Evolutionary conservation across 2,113 vertebrate genomes (phyloP), one percentile per base, ranked within the genome.

Genomic region (Haplochromis vanheusdeni): DNA sequence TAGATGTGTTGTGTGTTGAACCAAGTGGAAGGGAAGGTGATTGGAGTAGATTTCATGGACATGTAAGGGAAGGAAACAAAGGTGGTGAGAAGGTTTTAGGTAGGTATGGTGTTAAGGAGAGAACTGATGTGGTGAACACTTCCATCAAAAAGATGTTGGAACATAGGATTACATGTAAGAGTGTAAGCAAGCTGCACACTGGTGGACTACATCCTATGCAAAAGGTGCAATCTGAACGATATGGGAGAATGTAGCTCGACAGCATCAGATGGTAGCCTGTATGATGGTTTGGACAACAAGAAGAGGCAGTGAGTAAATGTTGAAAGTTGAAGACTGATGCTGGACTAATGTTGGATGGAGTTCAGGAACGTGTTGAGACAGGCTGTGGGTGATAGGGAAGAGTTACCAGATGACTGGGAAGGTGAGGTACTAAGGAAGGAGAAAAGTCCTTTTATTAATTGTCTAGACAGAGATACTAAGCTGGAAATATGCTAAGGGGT

Each of bases 191-290:
- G n/a, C 37, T 73, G 65, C 37, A 73, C 65, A 10, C 37, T 26
- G 65, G 65, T 0, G 4, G 33, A 13, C 19, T 68, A 68, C 62
- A 68, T 40, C 62, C 0, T 37, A 2, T 37, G 62, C n/a, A 70
- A 70, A 70, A 23, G 12, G 5, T 23, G 65, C 37, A 70, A 14
- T 42, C 5, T 70, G 37, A 70, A 42, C 2, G 3, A 42, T 42
- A 6, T 70, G 37, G 65, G 33, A 68, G 62, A 40, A 68, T 40
- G 35, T 40, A 40, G 11, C 0, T 14, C 3, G 7, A 23, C 65
- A 70, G n/a, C 35, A 42, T 70, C n/a, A 16, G 35, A 23, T 42
- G 65, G 65, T 21, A 42, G 35, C 2, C n/a, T 42, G n/a, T 42
- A 42, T 9, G n/a, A 42, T 70, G 35, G 5, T 14, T 70, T 6